A percentile compares a stretch with the other conserved stretches of the same genome.
These are phyloP conservation scores for Ciona savignyi DNA, from an alignment of 23 tunicate species.

Conservation along the genomic window DNA sequence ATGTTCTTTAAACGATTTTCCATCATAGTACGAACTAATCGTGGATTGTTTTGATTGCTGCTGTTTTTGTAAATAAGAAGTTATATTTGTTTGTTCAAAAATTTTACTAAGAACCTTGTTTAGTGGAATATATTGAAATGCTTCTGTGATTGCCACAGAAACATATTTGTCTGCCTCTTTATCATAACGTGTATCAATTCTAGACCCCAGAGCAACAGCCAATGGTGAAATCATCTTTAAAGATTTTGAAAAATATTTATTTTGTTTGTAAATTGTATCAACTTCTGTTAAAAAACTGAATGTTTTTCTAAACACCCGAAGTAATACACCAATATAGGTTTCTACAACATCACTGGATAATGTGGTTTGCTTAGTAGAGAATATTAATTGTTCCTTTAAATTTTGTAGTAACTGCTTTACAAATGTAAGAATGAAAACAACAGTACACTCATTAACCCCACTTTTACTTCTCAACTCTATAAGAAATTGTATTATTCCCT, in stretches of 20 bases:
- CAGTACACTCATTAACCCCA: conserved; percentile 18
- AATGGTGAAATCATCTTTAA: conserved; percentile 4
- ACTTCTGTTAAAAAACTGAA: background rate
- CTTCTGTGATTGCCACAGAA: conserved; percentile 9
- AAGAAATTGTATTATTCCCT: conserved; percentile 1
- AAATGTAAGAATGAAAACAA: background rate
- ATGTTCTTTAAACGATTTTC: conserved; percentile 7
- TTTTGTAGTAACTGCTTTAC: conserved; percentile 4
- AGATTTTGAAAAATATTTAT: conserved; percentile 9
- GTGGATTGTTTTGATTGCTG: background rate
- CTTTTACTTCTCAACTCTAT: conserved; percentile 13
- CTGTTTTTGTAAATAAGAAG: background rate
- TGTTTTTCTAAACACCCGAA: background rate
- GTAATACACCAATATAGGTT: too few species aligned
- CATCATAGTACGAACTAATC: conserved; percentile 18
- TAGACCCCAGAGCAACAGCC: conserved; percentile 11
- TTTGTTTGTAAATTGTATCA: conserved; percentile 25
- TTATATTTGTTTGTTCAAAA: conserved; percentile 11
- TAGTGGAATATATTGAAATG: conserved; percentile 19
- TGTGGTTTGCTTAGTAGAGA: too few species aligned
- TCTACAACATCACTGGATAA: too few species aligned
- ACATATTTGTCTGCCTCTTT: conserved; percentile 2
- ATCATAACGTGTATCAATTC: conserved; percentile 10
- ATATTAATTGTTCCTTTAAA: background rate
- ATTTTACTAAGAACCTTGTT: background rate